Percentiles rank a stretch among this genome's conserved stretches.
Evolutionary conservation across 1,140 invertebrate species (phyloP).

Genomic region (Neomicropteryx cornuta): DNA sequence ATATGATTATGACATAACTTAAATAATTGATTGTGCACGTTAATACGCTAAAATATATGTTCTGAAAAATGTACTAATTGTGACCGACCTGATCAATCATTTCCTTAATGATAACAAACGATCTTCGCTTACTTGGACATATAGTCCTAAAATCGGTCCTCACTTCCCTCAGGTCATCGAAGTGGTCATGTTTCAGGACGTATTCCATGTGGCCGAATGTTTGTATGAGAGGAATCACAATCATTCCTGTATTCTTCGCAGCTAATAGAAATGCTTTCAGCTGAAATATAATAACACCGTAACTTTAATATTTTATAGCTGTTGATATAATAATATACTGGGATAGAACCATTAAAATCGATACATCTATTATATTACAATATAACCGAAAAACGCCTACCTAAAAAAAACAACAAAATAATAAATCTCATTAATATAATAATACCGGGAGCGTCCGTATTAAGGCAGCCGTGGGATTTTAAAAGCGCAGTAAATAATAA

Average conservation of each 20-base stretch:
- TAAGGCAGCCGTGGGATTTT: too few relatives aligned
- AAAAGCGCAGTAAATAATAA: too few relatives aligned
- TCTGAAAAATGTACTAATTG: constrained; percentile 1
- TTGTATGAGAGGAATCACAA: constrained; percentile 87
- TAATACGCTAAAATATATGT: background rate
- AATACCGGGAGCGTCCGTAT: too few relatives aligned
- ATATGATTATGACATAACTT: too few relatives aligned
- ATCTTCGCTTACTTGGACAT: constrained; percentile 67
- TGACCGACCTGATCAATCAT: constrained; percentile 72
- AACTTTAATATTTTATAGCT: too few relatives aligned
- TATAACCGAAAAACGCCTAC: too few relatives aligned
- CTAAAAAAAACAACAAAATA: too few relatives aligned
- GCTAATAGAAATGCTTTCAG: constrained; percentile 20
- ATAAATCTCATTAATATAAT: too few relatives aligned
- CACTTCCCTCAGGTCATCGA: constrained; percentile 66
- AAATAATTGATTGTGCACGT: constrained; percentile 1
- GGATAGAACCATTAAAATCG: too few relatives aligned
- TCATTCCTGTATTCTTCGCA: constrained; percentile 38
- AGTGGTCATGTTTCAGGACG: constrained; percentile 72
- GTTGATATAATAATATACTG: too few relatives aligned
- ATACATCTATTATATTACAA: too few relatives aligned
- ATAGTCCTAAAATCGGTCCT: constrained; percentile 68
- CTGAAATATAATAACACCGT: constrained; percentile 16
- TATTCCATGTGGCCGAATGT: constrained; percentile 95
- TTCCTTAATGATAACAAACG: constrained; percentile 55